These are phyloP conservation scores for Molossus alvarezi DNA, from an alignment of 2,797 vertebrate genomes.

Conservation along the genomic window DNA sequence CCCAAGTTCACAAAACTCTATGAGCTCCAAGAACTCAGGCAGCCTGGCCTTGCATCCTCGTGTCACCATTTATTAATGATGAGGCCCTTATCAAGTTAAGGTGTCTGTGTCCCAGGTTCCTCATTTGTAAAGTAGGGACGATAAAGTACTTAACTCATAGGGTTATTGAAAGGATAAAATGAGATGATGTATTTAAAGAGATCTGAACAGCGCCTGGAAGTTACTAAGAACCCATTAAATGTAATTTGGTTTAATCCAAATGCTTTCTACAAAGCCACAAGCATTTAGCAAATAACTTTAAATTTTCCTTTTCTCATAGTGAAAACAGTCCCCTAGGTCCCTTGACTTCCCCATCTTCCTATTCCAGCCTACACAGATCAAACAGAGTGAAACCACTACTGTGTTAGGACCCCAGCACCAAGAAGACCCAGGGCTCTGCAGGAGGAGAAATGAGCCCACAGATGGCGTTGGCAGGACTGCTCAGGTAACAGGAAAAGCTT, in stretches of 20 bases:
- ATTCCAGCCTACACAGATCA: background rate
- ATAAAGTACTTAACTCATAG: background rate
- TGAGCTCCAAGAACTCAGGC: background rate
- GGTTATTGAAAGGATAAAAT: background rate
- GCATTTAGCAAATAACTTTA: conserved; percentile 17
- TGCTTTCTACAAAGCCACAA: background rate
- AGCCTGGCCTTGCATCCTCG: background rate
- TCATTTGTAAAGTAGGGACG: background rate
- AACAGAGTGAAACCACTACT: background rate
- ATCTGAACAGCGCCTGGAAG: background rate
- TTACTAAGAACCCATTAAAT: background rate
- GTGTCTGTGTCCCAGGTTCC: background rate
- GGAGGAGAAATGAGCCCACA: background rate
- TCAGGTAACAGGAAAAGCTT: background rate
- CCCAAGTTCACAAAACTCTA: background rate
- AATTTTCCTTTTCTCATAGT: conserved; percentile 33
- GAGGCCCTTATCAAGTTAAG: background rate
- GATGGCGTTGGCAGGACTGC: background rate
- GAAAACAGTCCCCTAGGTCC: background rate
- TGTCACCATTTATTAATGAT: background rate
- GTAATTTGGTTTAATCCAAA: conserved; percentile 30
- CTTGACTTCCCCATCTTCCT: background rate
- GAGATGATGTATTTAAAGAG: conserved; percentile 4
- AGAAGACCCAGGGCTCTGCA: background rate
- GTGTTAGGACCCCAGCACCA: background rate